Evolutionary conservation across 1,140 invertebrate genomes (phyloP), one percentile per base, ranked within the genome.

Genomic region (Temnothorax curvispinosus): DNA sequence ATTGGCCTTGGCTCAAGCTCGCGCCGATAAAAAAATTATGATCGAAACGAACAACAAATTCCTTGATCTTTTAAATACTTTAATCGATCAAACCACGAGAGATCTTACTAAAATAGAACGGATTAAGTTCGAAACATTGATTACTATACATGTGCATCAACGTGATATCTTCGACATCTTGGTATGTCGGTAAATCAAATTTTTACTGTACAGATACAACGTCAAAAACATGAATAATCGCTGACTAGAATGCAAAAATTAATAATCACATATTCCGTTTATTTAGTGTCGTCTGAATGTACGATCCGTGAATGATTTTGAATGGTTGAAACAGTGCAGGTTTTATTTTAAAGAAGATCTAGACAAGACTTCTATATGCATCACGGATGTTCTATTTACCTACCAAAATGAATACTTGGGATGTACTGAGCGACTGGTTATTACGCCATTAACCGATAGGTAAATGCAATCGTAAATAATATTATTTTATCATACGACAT

Each of bases 321-420:
- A 99, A 93, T 99, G 99, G 99, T 93, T 99, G 65, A 99, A 99
- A 93, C 99, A 99, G 93, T 99, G 98, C 91, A 96, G 99, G 67
- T 99, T 99, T 93, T 99, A 99, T 94, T 99, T 99, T 94, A 98
- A 99, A 95, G 98, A 99, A 95, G 99, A 99, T 92, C 95, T 97
- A 8, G 99, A 99, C 92, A 98, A 98, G 93, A 99, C 98, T 1
- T 97, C 97, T 93, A 99, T 99, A 90, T 97, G 97, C 1, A 99
- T 99, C 0, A 99, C 99, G 0, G 99, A 99, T 93, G 99, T 99
- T 1, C 98, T 98, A 27, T 99, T 99, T 92, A 97, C 97, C 1
- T 99, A 99, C 94, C 99, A 99, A 95, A 99, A 99, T 95, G 99
- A 99, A 94, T 99, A 99, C 95, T 96, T 99, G 11, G 99, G 99